A percentile compares a stretch with the other conserved stretches of the same genome.
Evolutionary conservation across 2,888 invertebrate genomes (phyloP).

Genomic region (Zaprionus obscuricornis): DNA sequence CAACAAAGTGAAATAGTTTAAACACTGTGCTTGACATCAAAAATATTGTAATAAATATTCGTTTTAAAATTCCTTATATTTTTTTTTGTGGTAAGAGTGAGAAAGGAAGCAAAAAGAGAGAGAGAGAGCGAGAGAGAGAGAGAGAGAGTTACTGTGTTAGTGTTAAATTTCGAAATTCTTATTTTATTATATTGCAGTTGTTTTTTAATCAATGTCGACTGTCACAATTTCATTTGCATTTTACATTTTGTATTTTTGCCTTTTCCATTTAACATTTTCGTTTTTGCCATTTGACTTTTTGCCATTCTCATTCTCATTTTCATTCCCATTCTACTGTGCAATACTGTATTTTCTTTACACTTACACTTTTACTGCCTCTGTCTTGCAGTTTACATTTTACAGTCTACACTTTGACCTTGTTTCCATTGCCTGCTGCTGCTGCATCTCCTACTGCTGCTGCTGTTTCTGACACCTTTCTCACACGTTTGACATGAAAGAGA

Average conservation of each 20-base stretch:
- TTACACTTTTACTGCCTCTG: slow-evolving; percentile 7
- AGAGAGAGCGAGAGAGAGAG: too few species aligned
- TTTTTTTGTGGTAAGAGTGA: too few species aligned
- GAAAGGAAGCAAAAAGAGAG: too few species aligned
- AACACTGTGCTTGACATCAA: too few species aligned
- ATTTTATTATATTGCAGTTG: slow-evolving; percentile 22
- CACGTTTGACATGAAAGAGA: slow-evolving; percentile 60
- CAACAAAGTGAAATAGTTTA: too few species aligned
- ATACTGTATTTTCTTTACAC: too few species aligned
- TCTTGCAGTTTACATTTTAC: slow-evolving; percentile 12
- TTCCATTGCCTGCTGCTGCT: slow-evolving; percentile 4
- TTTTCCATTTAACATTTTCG: slow-evolving; percentile 19
- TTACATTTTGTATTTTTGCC: slow-evolving; percentile 38
- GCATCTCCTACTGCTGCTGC: slow-evolving; percentile 6
- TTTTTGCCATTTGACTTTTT: slow-evolving; percentile 31
- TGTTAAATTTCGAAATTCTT: too few species aligned
- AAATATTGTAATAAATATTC: too few species aligned
- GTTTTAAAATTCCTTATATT: too few species aligned
- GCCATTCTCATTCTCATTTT: slow-evolving; percentile 28
- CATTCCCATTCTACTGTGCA: slow-evolving; percentile 23
- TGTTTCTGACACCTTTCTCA: slow-evolving; percentile 39
- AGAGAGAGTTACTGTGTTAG: too few species aligned
- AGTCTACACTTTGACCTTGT: too few species aligned
- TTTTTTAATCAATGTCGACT: slow-evolving; percentile 55
- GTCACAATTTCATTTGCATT: slow-evolving; percentile 50